Conservation (phyloP, 2,113 vertebrate species). For the Megalops atlanticus region DNA sequence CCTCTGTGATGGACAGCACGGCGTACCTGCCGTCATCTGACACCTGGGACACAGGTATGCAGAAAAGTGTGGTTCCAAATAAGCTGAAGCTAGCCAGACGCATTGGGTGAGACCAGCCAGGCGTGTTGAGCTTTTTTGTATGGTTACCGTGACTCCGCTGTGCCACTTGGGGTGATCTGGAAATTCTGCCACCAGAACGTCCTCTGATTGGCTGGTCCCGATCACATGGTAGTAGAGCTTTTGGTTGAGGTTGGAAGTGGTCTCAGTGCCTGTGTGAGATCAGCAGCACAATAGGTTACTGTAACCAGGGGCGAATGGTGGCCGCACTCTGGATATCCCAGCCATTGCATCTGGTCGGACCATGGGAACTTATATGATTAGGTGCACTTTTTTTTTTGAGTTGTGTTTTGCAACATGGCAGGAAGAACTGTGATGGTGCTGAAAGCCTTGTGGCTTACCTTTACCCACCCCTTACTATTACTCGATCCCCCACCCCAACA, state of each 20-base stretch:
- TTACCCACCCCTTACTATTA: too few species aligned
- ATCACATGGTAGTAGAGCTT: constrained; percentile 74
- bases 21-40: constrained; percentile 71
- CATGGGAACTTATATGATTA: too few species aligned
- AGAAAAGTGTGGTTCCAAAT: not conserved
- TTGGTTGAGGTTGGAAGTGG: constrained; percentile 71
- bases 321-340: not conserved
- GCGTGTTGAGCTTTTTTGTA: too few species aligned
- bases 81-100: not conserved
- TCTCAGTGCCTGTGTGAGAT: constrained; percentile 65
- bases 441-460: too few species aligned
- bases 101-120: not conserved
- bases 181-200: constrained; percentile 73
- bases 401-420: too few species aligned
- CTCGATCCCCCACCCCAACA: too few species aligned
- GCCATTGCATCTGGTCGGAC: not conserved
- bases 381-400: too few species aligned
- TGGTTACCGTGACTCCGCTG: constrained; percentile 61
- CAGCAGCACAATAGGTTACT: not conserved
- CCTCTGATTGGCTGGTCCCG: constrained; percentile 68
- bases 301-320: not conserved
- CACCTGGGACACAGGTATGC: constrained; percentile 50
- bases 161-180: constrained; percentile 73
- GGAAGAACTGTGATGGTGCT: too few species aligned
- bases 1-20: constrained; percentile 68